phyloP scores from a whole-genome alignment of 1,140 invertebrate species.

The Apocrypta bakeri region DNA sequence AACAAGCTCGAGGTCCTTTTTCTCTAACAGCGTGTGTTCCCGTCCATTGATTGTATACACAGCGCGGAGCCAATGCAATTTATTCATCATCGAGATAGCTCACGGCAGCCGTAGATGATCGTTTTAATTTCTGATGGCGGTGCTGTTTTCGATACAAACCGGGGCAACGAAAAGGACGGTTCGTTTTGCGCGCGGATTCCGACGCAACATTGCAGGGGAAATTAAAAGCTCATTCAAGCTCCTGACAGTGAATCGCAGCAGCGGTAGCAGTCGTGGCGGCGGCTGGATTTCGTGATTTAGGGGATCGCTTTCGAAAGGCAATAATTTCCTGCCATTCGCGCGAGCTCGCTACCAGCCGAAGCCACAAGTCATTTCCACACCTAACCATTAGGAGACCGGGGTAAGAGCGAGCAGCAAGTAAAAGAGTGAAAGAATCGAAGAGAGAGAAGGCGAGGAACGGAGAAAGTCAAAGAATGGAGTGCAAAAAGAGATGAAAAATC shows the following conservation, averaged over 20 bases:
- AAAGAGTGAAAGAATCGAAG: not conserved
- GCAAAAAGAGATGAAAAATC: not conserved
- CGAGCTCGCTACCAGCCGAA: conserved; percentile 57
- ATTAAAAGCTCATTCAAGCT: conserved; percentile 63
- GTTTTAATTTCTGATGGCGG: conserved; percentile 33
- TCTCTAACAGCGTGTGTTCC: not conserved
- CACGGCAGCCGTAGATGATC: not conserved
- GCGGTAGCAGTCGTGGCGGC: not conserved
- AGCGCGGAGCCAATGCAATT: conserved; percentile 11
- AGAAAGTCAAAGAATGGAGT: not conserved
- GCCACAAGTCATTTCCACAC: conserved; percentile 69
- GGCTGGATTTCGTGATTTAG: conserved; percentile 60
- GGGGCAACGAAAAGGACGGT: conserved; percentile 53
- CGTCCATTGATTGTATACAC: not conserved
- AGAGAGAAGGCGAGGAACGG: not conserved
- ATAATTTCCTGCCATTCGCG: conserved; percentile 64
- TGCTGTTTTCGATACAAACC: conserved; percentile 42
- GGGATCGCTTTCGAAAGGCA: conserved; percentile 62
- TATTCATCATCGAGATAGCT: conserved; percentile 3
- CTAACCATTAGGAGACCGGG: conserved; percentile 61
- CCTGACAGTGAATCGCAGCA: conserved; percentile 50
- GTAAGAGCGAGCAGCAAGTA: conserved; percentile 32
- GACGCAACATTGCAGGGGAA: conserved; percentile 44
- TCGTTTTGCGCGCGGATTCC: conserved; percentile 46
- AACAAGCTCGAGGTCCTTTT: not conserved